Percentiles rank a stretch among this genome's conserved stretches.
Conservation (phyloP, 2,113 vertebrate genomes). For the Pica pica region DNA sequence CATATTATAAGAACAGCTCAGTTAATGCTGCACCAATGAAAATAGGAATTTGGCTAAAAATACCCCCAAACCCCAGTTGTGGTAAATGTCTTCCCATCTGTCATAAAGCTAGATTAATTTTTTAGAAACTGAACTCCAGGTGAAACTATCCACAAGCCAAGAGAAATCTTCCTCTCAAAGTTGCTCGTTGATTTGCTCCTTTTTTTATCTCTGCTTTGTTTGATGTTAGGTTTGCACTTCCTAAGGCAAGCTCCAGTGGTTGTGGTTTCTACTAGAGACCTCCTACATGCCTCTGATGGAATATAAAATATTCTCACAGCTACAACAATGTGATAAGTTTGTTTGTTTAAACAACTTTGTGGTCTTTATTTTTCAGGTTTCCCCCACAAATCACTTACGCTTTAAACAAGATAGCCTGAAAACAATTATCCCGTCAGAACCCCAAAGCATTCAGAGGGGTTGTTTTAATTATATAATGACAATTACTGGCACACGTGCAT, state of each 20-base stretch:
- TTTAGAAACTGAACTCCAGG: neutral
- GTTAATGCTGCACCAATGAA: neutral
- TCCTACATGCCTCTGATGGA: constrained; percentile 12
- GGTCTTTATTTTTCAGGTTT: constrained; percentile 45
- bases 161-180: neutral
- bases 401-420: constrained; percentile 47
- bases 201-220: neutral
- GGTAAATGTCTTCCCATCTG: neutral
- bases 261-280: neutral
- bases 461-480: constrained; percentile 29
- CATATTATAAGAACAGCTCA: neutral
- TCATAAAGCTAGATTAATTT: neutral
- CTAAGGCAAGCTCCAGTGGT: neutral
- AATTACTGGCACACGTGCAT: neutral
- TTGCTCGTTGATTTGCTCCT: neutral
- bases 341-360: constrained; percentile 48
- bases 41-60: neutral
- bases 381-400: neutral
- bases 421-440: constrained; percentile 20
- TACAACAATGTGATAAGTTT: neutral
- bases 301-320: constrained; percentile 15
- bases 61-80: neutral
- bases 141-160: neutral
- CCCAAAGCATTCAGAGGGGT: neutral
- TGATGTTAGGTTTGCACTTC: neutral